Base-by-base conservation (phyloP, 2,797 vertebrate species). In the Scarus forsteni region DNA sequence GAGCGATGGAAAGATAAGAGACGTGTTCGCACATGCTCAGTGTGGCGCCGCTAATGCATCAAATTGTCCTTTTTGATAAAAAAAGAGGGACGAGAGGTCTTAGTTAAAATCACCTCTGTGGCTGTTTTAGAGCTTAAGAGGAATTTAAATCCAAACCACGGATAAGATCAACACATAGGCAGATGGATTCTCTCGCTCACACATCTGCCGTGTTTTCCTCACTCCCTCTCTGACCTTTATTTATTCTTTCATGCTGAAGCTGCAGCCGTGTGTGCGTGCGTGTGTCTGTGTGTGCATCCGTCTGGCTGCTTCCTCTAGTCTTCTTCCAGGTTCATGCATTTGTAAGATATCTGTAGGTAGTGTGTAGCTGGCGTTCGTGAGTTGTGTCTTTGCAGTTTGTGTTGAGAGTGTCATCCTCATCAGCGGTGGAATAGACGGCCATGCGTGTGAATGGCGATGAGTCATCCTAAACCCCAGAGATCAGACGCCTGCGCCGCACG, bases 401-500 rank as follows among this genome's bases (percentile, higher is more conserved):
- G 77, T 81, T 79, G 63, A 35, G 63, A 66, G 74, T 77, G 77
- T 85, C 86, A 77, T 89, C 77, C 70, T 77, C 79, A 81, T 83
- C 80, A 71, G 62, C 35, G 73, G 73, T 44, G 65, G 70, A 85
- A 78, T 53, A 85, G 81, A 74, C 82, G 79, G 83, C 72, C 78
- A 70, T 83, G 84, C 83, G 77, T 80, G 85, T 83, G 84, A 88
- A 85, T 80, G 80, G 72, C 36, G 84, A 91, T 92, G 91, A 92
- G 85, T 92, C 92, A 92, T 89, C 84, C 75, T 67, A 73, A 84
- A 83, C 84, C 86, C 79, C 63, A 59, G 75, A 87, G 85, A 89
- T 57, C 27, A 83, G 70, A 73, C 80, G 60, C 76, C 60, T 60
- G 62, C 69, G 75, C 56, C 80, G 75, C 67, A 12, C 50, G 13